Base-by-base conservation (phyloP, 2,113 vertebrate species). In the Onychostoma macrolepis region DNA sequence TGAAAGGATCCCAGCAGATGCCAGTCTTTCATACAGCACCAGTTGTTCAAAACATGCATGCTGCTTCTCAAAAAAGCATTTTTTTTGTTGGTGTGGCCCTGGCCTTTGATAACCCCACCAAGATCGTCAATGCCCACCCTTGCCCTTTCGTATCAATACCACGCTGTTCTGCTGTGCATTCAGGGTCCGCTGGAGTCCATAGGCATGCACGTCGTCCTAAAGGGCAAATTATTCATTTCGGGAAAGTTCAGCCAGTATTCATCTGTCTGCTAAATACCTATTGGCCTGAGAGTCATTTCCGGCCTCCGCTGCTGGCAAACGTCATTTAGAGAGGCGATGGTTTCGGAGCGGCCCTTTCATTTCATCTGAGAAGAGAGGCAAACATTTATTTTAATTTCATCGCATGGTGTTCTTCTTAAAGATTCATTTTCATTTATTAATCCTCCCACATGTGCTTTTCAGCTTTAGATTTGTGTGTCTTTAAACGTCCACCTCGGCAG, bases 171-270 rank as follows among this genome's bases (percentile, higher is more conserved):
- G 80, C 26, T 48, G 87, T 89, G 83, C 79, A 83, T 87, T 77
- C 61, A 80, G 84, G 72, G 67, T 33, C 19, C 3, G 74, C 69
- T 83, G 79, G 63, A 89, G 81, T 85, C 67, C 83, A 45, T 41
- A 77, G 78, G 72, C 81, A 26, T 77, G 91, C 85, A 88, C 80
- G 84, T 15, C 88, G 88, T 91, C 91, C 89, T 89, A 94, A 94
- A 94, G 94, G 93, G 92, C 92, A 90, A 91, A 81, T 90, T 85
- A 30, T 89, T 92, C 89, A 91, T 90, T 92, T 58, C 86, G 93
- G 90, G 91, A 94, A 94, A 94, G 91, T 92, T 84, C 82, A 92
- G 88, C 90, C 65, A 80, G 90, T 92, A 94, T 93, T 92, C 92
- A 90, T 88, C 88, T 83, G 93, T 92, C 85, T 92, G 88, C 92